These are phyloP conservation scores for Philopotamus ludificatus DNA, from an alignment of 1,140 invertebrate genomes.

Conservation along the genomic window DNA sequence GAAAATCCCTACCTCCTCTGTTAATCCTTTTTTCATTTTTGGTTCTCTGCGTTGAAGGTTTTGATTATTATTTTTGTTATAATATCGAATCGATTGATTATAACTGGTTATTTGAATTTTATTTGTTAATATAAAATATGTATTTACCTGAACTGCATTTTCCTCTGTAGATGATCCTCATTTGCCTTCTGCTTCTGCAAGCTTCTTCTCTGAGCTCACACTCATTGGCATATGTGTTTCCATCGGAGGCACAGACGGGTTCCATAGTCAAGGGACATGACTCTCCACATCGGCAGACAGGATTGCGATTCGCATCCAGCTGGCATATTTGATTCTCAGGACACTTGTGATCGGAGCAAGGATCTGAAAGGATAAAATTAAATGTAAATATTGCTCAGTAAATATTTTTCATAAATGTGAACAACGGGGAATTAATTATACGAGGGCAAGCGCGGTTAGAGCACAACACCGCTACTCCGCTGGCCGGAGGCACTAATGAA, in stretches of 20 bases:
- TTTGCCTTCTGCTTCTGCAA: conserved; percentile 66
- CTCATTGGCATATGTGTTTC: conserved; percentile 82
- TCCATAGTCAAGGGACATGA: conserved; percentile 70
- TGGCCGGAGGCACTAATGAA: too few species aligned
- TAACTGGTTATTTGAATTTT: neutral
- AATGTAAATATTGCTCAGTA: neutral
- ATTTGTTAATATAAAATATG: neutral
- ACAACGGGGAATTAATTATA: too few species aligned
- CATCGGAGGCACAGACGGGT: conserved; percentile 77
- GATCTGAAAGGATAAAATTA: conserved; percentile 64
- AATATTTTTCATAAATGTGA: neutral
- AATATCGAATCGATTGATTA: too few species aligned
- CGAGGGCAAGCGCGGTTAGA: too few species aligned
- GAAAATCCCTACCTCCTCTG: too few species aligned
- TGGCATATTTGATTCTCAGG: conserved; percentile 77
- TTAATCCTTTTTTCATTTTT: too few species aligned
- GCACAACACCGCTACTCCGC: too few species aligned
- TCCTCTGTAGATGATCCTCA: conserved; percentile 77
- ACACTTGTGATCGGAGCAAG: conserved; percentile 75
- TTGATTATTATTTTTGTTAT: neutral
- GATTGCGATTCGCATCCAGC: conserved; percentile 71
- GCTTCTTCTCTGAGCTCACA: conserved; percentile 74
- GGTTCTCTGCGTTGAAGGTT: too few species aligned
- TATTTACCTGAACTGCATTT: conserved; percentile 74
- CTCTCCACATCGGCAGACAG: conserved; percentile 76